Base-by-base conservation (phyloP, 2,113 vertebrate genomes). In the Gnathochromis pfefferi region DNA sequence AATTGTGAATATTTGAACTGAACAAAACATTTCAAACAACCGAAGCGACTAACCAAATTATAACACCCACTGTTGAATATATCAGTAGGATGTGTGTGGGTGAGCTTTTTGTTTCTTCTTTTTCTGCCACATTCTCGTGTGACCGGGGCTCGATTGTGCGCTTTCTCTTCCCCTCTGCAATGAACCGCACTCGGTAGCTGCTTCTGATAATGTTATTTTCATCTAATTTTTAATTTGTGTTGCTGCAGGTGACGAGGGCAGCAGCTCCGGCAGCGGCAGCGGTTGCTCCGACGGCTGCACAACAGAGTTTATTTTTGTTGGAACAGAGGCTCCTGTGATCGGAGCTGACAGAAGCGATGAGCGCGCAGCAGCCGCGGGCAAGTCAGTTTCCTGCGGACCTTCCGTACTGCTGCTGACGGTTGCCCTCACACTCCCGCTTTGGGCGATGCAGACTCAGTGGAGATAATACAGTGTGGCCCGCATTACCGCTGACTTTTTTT, bases 281-380 rank as follows among this genome's bases (percentile, higher is more conserved):
- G 98, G 98, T 79, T 99, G 98, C 93, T 96, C 97, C 1, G 98
- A 98, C 0, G 97, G 98, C 90, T 99, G 98, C 93, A 98, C 98
- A 13, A 99, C 98, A 0, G 98, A 99, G 90, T 97, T 97, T 4
- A 97, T 98, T 80, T 97, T 98, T 19, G 51, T 97, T 79, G 97
- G 96, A 87, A 98, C 98, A 0, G 98, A 99, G 88, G 97, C 97
- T 3, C 98, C 98, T 0, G 97, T 97, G 0, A 96, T 97, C 0
- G 93, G 93, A 73, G 97, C 97, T 0, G 97, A 98, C 96, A 96
- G 97, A 84, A 98, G 97, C 63, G 97, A 98, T 68, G 97, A 97
- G 65, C 97, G 96, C 2, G 97, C 97, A 17, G 96, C 97, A 5
- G 95, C 96, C 10, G 89, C 93, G 2, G 93, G 91, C 17, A 68